Base-by-base conservation (phyloP, 1,140 invertebrate species). In the Drosophila repletoides region DNA sequence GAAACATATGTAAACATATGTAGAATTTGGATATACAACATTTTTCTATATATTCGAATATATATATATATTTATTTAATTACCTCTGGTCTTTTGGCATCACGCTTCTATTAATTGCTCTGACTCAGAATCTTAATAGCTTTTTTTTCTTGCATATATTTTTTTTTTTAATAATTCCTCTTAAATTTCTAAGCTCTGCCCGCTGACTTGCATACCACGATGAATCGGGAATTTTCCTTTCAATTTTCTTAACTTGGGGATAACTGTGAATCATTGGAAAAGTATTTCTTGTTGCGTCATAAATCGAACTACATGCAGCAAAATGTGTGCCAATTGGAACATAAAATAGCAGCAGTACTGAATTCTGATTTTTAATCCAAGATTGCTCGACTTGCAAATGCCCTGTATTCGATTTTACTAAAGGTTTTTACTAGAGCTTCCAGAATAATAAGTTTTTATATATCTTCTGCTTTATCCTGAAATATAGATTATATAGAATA, bases 241-340 rank as follows among this genome's bases (percentile, higher is more conserved):
- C 38, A 36, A 22, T 12, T 22, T 7, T 26, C 10, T 3, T 3
- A 15, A 6, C 5, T 28, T 19, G 26, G 41, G 5, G 14, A 12
- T 12, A 29, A 14, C 5, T 21, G 43, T 68, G 65, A 68, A 34
- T 68, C 65, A 68, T 45, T 17, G 19, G 28, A 21, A 49, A 45
- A 46, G 46, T 46, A 67, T 60, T 52, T 67, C 24, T 51, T 21
- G 15, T 60, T 81, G 77, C 77, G 77, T 83, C 77, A 81, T 75
- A 70, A 66, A 63, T 70, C 77, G 60, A 73, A 68, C 55, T 83
- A 46, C 52, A 63, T 40, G 56, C 61, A 58, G 55, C 31, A 81
- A 77, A 83, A 83, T 84, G 79, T 83, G 77, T 83, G 77, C 77
- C 77, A 83, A 83, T 73, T 73, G 56, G 55, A 66, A 81, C 41